Percentiles rank a stretch among this genome's conserved stretches.
phyloP scores from a whole-genome alignment of 2,797 vertebrate species.

The Nannoperca australis region DNA sequence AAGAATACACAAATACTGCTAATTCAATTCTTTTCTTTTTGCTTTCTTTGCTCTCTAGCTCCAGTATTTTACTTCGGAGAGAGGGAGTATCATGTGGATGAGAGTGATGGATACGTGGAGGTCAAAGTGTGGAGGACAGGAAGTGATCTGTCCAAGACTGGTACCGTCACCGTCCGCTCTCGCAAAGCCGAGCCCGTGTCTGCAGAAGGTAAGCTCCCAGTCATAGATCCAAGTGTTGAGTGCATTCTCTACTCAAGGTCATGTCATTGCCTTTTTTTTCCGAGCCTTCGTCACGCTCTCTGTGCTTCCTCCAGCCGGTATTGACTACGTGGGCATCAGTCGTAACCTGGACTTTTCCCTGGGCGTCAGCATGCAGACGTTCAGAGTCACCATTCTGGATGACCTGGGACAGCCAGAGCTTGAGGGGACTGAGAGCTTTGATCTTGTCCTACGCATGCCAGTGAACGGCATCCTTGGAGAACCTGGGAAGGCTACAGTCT shows the following conservation, averaged over 20 bases:
- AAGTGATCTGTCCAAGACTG: slow-evolving; percentile 89
- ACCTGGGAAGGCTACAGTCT: slow-evolving; percentile 88
- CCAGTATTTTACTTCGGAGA: slow-evolving; percentile 92
- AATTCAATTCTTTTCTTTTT: not conserved
- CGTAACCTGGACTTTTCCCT: slow-evolving; percentile 93
- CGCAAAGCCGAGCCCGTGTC: slow-evolving; percentile 89
- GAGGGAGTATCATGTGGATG: slow-evolving; percentile 88
- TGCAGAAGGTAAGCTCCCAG: slow-evolving; percentile 88
- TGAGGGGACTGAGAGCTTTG: slow-evolving; percentile 92
- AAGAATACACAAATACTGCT: not conserved
- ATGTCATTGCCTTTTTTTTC: not conserved
- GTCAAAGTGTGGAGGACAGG: slow-evolving; percentile 92
- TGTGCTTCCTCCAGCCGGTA: slow-evolving; percentile 82
- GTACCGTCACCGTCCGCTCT: slow-evolving; percentile 91
- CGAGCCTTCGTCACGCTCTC: not conserved
- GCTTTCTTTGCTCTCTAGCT: slow-evolving; percentile 50
- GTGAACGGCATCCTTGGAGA: slow-evolving; percentile 90
- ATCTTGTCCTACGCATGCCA: slow-evolving; percentile 92
- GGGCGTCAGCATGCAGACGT: slow-evolving; percentile 90
- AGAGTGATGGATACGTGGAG: slow-evolving; percentile 90
- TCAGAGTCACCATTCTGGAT: slow-evolving; percentile 91
- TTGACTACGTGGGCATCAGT: slow-evolving; percentile 95
- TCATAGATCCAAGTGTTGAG: not conserved
- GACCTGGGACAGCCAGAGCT: slow-evolving; percentile 92
- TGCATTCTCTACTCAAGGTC: not conserved